phyloP scores from a whole-genome alignment of 2,113 vertebrate species.

The Lamprotornis superbus region DNA sequence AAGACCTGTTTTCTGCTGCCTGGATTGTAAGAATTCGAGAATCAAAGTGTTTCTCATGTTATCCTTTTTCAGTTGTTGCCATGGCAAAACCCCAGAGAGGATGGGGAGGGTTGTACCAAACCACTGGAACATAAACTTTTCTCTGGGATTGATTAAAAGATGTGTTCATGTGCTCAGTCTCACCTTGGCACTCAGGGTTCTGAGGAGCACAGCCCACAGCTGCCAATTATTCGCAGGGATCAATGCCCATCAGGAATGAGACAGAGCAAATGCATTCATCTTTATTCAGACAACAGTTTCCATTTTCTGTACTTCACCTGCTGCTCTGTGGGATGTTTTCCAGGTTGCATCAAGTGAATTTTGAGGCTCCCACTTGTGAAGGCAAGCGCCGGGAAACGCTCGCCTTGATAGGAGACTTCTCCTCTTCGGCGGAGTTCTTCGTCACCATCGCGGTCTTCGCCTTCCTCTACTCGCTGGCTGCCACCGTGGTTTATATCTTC shows the following conservation, averaged over 20 bases:
- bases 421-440: slow-evolving; percentile 96
- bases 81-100: neutral
- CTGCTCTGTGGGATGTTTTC: slow-evolving; percentile 18
- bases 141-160: neutral
- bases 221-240: neutral
- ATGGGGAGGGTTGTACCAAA: neutral
- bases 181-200: neutral
- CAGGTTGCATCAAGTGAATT: slow-evolving; percentile 93
- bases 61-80: neutral
- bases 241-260: neutral
- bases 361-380: slow-evolving; percentile 90
- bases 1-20: neutral
- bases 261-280: neutral
- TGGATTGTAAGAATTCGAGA: neutral
- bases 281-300: neutral
- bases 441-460: slow-evolving; percentile 96
- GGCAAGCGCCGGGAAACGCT: slow-evolving; percentile 84
- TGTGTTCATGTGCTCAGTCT: neutral
- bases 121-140: neutral
- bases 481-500: slow-evolving; percentile 93
- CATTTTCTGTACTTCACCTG: neutral
- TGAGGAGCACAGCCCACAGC: neutral
- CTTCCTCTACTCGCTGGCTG: slow-evolving; percentile 93
- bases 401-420: slow-evolving; percentile 91
- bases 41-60: neutral